phyloP scores from a whole-genome alignment of 2,113 vertebrate species.

The Misgurnus mizolepis region DNA sequence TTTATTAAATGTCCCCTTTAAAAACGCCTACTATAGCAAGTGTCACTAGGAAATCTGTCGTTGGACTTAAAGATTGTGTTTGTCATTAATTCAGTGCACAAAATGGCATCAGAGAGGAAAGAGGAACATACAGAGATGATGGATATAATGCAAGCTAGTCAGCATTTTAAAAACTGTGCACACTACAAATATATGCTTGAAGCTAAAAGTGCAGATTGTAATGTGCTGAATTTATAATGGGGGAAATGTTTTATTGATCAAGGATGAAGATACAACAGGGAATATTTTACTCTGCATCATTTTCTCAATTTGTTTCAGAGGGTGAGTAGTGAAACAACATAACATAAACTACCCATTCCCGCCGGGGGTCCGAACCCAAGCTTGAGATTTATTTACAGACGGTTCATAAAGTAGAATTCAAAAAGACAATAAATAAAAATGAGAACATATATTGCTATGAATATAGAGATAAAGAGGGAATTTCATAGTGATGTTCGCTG shows the following conservation, averaged over 20 bases:
- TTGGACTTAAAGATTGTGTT: too few relatives aligned
- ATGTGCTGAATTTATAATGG: constrained; percentile 14
- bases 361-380: neutral
- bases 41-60: too few relatives aligned
- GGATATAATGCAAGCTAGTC: neutral
- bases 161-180: neutral
- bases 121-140: neutral
- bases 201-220: constrained; percentile 10
- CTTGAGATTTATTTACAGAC: constrained; percentile 9
- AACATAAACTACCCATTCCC: neutral
- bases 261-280: constrained; percentile 57
- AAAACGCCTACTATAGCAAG: too few relatives aligned
- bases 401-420: neutral
- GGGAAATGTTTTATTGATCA: constrained; percentile 64
- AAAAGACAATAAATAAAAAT: neutral
- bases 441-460: neutral
- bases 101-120: neutral
- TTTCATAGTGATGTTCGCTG: constrained; percentile 46
- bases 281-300: constrained; percentile 55
- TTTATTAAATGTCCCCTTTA: too few relatives aligned
- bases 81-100: too few relatives aligned
- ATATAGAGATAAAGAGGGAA: constrained; percentile 26
- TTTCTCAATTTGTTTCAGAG: constrained; percentile 58
- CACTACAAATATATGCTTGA: constrained; percentile 11
- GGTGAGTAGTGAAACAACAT: constrained; percentile 13